Base-by-base conservation (phyloP, 1,140 invertebrate genomes). In the Vollenhovia emeryi region DNA sequence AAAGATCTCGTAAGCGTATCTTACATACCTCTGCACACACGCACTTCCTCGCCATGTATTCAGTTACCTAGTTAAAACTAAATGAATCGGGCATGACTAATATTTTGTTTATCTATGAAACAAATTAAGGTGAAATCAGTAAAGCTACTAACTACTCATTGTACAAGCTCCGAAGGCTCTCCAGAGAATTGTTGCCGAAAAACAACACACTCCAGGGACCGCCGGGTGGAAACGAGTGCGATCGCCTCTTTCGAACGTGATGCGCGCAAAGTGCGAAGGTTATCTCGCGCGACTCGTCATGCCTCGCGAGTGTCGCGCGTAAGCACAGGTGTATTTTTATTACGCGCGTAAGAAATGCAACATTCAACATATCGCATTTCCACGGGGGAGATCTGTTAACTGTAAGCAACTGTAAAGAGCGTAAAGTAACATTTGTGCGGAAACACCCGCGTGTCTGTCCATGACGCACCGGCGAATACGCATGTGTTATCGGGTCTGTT, bases 121-220 rank as follows among this genome's bases (percentile, higher is more conserved):
- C n/a, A n/a, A n/a, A n/a, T n/a, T n/a, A n/a, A n/a, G n/a, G n/a
- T n/a, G n/a, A n/a, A n/a, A n/a, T n/a, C n/a, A n/a, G n/a, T n/a
- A n/a, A n/a, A n/a, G n/a, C n/a, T 86, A 95, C 95, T 95, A 94
- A 96, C 96, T 93, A 94, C 87, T 95, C 91, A 11, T 92, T 79
- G 84, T 95, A 75, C 9, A 97, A 91, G 30, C 87, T 86, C 91
- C 95, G 94, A 45, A 97, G 93, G 91, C 96, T 97, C 59, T 95
- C 93, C n/a, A 97, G 76, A 0, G 97, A 96, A 95, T 97, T 96
- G 13, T 96, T 96, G 3, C 97, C 97, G 92, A 97, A 97, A 93
- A 97, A 97, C 80, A 97, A 91, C 27, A 97, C 91, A 57, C 93
- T 96, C 95, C 96, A 96, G n/a, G 86, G 73, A 18, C 66, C 33